Evolutionary conservation across 2,888 invertebrate genomes (phyloP).

Genomic region (Dasysyrphus albostriatus): DNA sequence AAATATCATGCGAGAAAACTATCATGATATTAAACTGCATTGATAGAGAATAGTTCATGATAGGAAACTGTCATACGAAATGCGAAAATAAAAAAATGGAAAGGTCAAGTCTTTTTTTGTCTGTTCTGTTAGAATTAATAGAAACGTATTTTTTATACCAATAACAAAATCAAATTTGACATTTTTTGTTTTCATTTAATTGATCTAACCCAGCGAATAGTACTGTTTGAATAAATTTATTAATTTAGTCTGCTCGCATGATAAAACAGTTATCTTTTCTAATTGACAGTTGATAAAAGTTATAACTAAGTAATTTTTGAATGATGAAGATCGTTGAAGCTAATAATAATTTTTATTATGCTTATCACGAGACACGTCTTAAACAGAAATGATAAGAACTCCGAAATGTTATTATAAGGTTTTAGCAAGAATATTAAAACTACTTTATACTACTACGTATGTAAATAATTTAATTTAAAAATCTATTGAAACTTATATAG

Average conservation of each 20-base stretch:
- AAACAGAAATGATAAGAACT: not conserved
- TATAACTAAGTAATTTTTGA: not conserved
- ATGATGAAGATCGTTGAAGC: not conserved
- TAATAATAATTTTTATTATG: not conserved
- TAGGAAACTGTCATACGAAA: too few species aligned
- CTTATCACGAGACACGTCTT: not conserved
- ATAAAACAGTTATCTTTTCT: not conserved
- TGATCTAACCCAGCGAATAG: not conserved
- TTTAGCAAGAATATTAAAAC: not conserved
- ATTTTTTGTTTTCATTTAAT: too few species aligned
- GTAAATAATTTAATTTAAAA: too few species aligned
- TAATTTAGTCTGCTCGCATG: not conserved
- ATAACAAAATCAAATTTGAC: too few species aligned
- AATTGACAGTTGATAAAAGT: conserved; percentile 6
- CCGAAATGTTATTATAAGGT: not conserved
- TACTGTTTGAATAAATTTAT: not conserved
- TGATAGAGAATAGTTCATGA: too few species aligned
- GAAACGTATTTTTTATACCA: too few species aligned
- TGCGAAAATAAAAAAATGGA: too few species aligned
- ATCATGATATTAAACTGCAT: too few species aligned
- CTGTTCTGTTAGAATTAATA: too few species aligned
- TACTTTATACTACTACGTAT: too few species aligned
- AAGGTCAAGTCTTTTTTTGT: too few species aligned
- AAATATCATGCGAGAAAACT: too few species aligned
- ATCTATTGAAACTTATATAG: not conserved